phyloP scores from a whole-genome alignment of 2,888 invertebrate genomes.

The Emmelina monodactyla region DNA sequence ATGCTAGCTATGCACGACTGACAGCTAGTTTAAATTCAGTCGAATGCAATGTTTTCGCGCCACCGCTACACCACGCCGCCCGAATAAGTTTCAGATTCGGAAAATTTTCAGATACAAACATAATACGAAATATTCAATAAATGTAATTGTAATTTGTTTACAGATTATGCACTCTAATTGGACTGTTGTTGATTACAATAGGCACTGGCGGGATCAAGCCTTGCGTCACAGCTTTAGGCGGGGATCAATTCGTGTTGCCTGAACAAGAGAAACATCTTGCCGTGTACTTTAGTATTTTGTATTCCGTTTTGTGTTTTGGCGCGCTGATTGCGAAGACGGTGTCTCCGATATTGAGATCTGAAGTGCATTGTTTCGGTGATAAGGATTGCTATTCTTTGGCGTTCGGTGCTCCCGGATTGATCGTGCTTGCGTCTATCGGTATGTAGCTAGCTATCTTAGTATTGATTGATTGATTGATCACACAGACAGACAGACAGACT shows the following conservation, averaged over 20 bases:
- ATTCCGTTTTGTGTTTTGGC: conserved; percentile 73
- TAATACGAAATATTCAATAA: conserved; percentile 5
- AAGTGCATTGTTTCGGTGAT: conserved; percentile 70
- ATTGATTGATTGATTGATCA: too few species aligned
- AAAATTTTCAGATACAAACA: background rate
- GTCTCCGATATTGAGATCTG: conserved; percentile 76
- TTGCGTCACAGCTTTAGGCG: conserved; percentile 83
- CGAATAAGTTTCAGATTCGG: too few species aligned
- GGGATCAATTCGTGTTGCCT: conserved; percentile 76
- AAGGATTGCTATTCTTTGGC: conserved; percentile 75
- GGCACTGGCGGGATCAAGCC: conserved; percentile 87
- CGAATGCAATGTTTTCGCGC: too few species aligned
- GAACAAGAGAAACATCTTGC: conserved; percentile 71
- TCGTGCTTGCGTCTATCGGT: conserved; percentile 77
- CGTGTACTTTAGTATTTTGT: conserved; percentile 79
- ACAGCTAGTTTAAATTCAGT: too few species aligned
- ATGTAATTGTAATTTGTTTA: conserved; percentile 15
- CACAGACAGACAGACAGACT: too few species aligned
- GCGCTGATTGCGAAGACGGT: conserved; percentile 76
- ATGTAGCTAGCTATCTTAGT: conserved; percentile 28
- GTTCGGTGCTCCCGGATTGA: conserved; percentile 78
- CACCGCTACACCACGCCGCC: too few species aligned
- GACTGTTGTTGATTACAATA: conserved; percentile 73
- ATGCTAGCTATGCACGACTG: too few species aligned
- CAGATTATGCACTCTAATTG: conserved; percentile 70